phyloP scores from a whole-genome alignment of 2,797 vertebrate species.

The Sebastes glaucus region DNA sequence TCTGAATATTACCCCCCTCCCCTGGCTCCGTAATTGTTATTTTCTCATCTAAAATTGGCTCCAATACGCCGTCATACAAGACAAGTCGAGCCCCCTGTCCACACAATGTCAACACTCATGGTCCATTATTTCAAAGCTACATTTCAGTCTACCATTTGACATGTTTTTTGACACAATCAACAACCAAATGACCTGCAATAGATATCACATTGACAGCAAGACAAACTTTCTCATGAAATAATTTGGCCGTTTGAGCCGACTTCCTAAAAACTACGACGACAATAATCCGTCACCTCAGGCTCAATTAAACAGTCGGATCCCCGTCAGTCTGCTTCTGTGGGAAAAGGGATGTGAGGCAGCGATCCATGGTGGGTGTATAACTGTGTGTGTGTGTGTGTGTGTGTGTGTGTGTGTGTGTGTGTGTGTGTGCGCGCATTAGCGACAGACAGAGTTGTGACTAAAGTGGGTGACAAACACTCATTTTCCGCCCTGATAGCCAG shows the following conservation, averaged over 20 bases:
- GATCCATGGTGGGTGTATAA: conserved; percentile 37
- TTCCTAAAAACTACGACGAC: conserved; percentile 34
- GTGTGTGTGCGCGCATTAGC: neutral
- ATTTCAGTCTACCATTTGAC: neutral
- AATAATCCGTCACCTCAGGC: conserved; percentile 42
- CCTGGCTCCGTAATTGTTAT: no score
- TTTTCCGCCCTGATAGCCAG: conserved; percentile 83
- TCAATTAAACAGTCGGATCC: conserved; percentile 63
- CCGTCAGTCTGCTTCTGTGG: conserved; percentile 44
- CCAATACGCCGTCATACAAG: no score
- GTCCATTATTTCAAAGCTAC: neutral
- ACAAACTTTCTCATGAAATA: conserved; percentile 53
- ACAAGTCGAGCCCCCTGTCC: no score
- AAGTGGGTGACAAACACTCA: conserved; percentile 79
- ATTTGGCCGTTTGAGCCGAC: conserved; percentile 15
- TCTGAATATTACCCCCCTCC: no score
- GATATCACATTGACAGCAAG: conserved; percentile 1
- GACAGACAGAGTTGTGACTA: conserved; percentile 51
- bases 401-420: neutral
- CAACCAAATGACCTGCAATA: neutral
- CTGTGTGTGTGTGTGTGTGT: conserved; percentile 1
- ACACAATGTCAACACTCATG: neutral
- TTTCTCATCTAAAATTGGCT: no score
- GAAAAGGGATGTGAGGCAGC: conserved; percentile 58
- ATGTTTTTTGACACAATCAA: neutral